Evolutionary conservation across 2,888 invertebrate genomes (phyloP), one percentile per base, ranked within the genome.

Genomic region (Nipponacmea schrenckii): DNA sequence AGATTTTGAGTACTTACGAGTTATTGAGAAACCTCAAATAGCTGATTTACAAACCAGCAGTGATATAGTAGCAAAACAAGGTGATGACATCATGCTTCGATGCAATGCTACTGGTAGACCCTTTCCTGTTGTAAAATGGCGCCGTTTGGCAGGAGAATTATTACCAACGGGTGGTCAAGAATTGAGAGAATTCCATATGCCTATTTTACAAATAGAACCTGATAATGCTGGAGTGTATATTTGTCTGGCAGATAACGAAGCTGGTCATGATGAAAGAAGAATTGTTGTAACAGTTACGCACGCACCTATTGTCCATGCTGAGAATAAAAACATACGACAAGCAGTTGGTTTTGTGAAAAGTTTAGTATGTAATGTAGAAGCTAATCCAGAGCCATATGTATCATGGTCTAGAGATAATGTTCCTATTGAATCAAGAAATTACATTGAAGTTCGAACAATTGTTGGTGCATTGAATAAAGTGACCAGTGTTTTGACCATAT

Each of bases 71-170:
- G 80, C 81, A 14, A 78, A 79, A 27, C 80, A 80, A 64, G 85
- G 83, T 7, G 81, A 82, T 50, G 68, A 79, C 4, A 74, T 85
- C n/a, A 66, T 67, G 7, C 72, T 86, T 64, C 72, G 72, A 4
- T 86, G 86, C 74, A 77, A 77, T 39, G 85, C 85, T 7, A 80
- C 82, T 31, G 85, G 85, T 15, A 75, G 80, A 14, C 85, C 86
- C 0, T 70, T 64, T 15, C 85, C 86, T 0, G 67, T 76, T 12
- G 76, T 85, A 20, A 83, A 79, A 56, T 86, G 86, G 86, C 76
- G 78, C 14, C 77, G 82, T 66, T 68, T 83, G 64, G 84, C 84
- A n/a, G 83, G 82, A 27, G 84, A 83, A 31, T 74, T 82, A 2
- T 70, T 85, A 45, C 84, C 85, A 1, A 77, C 76, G 70, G 84